Base-by-base conservation (phyloP, 2,888 invertebrate genomes). In the Trissolcus japonicus region DNA sequence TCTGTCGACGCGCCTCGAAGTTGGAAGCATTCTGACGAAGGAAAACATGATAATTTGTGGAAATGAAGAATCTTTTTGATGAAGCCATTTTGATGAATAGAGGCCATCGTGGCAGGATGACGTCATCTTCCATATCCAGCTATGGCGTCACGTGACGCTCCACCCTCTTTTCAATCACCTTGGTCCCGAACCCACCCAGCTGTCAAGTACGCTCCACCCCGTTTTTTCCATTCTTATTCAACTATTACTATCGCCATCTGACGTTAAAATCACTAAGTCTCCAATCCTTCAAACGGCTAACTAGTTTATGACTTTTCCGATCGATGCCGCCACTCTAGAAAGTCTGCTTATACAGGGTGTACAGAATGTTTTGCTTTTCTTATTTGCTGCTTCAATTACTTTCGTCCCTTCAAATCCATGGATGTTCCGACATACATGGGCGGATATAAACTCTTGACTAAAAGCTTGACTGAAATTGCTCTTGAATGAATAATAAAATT, bases 111-210 rank as follows among this genome's bases (percentile, higher is more conserved):
- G 90, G 91, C 89, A 89, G 88, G 84, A 88, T 90, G 88, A 88
- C 89, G 88, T 88, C 88, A 87, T 80, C 85, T 84, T 85, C 85
- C 85, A 86, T 86, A 86, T 85, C 83, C 87, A 85, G 83, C 83
- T 84, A 89, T 89, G 88, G 88, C 89, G 87, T 89, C 88, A 89
- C 88, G 88, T 89, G 88, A 88, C 89, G 88, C 91, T 91, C 91
- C 91, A 91, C 91, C 91, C 91, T 90, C 90, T 90, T 90, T 90
- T 91, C 91, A 91, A 91, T 91, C 91, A 91, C 90, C 89, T 86
- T 86, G 86, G 87, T 86, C 85, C 86, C 86, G 86, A 89, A 88
- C 88, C 89, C 89, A 89, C 90, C 90, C 90, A 89, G 87, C 87
- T 88, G 88, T 89, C 89, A 87, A 85, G 85, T 83, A 85, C 84